A percentile compares a stretch with the other conserved stretches of the same genome.
Evolutionary conservation across 2,797 vertebrate genomes (phyloP).

Genomic region (Nannoperca obscura): DNA sequence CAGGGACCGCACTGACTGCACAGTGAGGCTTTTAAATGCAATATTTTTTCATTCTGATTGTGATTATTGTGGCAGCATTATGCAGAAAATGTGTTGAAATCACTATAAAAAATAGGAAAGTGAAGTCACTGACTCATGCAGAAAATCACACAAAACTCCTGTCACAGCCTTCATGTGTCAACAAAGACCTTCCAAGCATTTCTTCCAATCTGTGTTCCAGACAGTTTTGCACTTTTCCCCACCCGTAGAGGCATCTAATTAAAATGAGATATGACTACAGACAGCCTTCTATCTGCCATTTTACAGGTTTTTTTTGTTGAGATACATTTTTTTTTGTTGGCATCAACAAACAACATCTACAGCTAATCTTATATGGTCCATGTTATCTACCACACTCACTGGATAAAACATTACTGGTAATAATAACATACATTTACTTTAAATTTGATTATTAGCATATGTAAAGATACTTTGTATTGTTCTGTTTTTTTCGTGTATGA

Average conservation of each 20-base stretch:
- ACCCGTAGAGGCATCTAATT: not conserved
- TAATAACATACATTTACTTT: not conserved
- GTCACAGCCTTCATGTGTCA: constrained; percentile 4
- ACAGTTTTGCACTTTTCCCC: not conserved
- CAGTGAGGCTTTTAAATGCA: constrained; percentile 1
- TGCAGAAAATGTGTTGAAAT: constrained; percentile 17
- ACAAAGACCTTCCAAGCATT: constrained; percentile 11
- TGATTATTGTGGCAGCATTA: not conserved
- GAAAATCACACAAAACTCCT: constrained; percentile 11
- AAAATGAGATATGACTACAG: constrained; percentile 15
- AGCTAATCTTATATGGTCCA: not conserved
- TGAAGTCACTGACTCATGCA: constrained; percentile 7
- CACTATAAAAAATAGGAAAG: constrained; percentile 1
- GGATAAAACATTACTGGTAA: not conserved
- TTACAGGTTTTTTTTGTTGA: not conserved
- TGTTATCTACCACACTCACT: not conserved
- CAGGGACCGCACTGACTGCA: not conserved
- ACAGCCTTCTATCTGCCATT: not conserved
- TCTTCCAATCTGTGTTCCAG: not conserved
- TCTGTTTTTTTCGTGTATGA: not conserved
- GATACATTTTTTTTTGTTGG: not conserved
- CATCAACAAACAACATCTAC: not conserved
- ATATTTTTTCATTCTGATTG: not conserved
- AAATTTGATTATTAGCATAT: not conserved
- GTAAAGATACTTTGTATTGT: not conserved